Base-by-base conservation (phyloP, 2,113 vertebrate species). In the Centrocercus urophasianus region DNA sequence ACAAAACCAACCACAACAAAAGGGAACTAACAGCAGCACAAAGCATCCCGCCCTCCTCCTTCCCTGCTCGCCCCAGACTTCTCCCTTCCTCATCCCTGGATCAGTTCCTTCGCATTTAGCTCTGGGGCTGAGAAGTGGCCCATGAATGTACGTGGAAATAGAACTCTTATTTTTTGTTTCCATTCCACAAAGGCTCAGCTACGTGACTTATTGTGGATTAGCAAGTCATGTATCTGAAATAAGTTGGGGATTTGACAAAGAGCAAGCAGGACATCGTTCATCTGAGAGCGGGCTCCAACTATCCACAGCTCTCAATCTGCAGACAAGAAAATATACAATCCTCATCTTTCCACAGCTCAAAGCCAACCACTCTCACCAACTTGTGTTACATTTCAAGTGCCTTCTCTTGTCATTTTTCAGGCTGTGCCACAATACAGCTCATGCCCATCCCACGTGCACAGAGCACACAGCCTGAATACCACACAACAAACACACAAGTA, bases 41-140 rank as follows among this genome's bases (percentile, higher is more conserved):
- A 61, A 34, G 13, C 4, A 8, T 24, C 43, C 50, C 1, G 0
- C 10, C n/a, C 64, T 25, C 36, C 8, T 34, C 63, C 24, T 32
- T 28, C 60, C 73, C 27, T 21, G 2, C 1, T 3, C 45, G 17
- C 67, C 48, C n/a, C 50, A 30, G 14, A 5, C 20, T 17, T 2
- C 2, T 34, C 2, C 64, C 24, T 43, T 42, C 42, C 43, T 38
- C 65, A 61, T 42, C 52, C 61, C 54, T 15, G 34, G 10, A 38
- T 17, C 8, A 0, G 30, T 8, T 78, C 43, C 63, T 72, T 65
- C 17, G 9, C n/a, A 24, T 4, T 16, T 1, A 43, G 43, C 18
- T 45, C 7, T 10, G 8, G 4, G 70, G 30, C 1, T 0, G 40
- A 27, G 40, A 69, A 56, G 22, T 0, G 3, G n/a, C 8, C n/a